Evolutionary conservation across 2,113 vertebrate genomes (phyloP).

Genomic region (Triplophysa tibetana): DNA sequence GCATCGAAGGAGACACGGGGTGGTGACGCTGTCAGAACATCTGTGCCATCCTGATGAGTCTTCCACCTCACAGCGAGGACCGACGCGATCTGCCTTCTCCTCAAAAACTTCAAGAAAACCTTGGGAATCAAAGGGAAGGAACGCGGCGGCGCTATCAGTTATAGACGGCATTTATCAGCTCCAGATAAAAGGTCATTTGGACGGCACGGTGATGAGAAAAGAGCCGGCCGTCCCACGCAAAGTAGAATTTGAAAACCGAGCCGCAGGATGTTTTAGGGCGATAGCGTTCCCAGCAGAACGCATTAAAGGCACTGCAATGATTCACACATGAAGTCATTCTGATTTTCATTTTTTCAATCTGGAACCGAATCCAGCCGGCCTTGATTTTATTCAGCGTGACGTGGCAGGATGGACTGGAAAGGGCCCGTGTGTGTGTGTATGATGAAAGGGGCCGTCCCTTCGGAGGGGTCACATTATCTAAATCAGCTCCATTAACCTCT

Average conservation of each 20-base stretch:
- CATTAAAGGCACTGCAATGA: neutral
- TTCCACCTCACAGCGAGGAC: slow-evolving; percentile 45
- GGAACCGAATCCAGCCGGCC: neutral
- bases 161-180: slow-evolving; percentile 62
- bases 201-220: slow-evolving; percentile 47
- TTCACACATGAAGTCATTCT: too few species aligned
- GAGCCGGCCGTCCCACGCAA: slow-evolving; percentile 49
- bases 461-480: slow-evolving; percentile 69
- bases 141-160: slow-evolving; percentile 68
- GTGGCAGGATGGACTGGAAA: slow-evolving; percentile 38
- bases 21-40: slow-evolving; percentile 31
- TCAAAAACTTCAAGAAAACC: slow-evolving; percentile 57
- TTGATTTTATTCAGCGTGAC: slow-evolving; percentile 48
- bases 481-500: slow-evolving; percentile 75
- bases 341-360: neutral
- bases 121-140: slow-evolving; percentile 65
- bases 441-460: neutral
- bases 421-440: neutral
- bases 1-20: neutral
- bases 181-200: slow-evolving; percentile 65
- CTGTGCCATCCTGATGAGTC: slow-evolving; percentile 40
- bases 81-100: slow-evolving; percentile 56
- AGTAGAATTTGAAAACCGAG: slow-evolving; percentile 36
- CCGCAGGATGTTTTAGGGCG: slow-evolving; percentile 43
- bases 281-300: slow-evolving; percentile 27